Percentiles rank a stretch among this genome's conserved stretches.
These are phyloP conservation scores for Junco hyemalis DNA, from an alignment of 2,113 vertebrate species.

Conservation along the genomic window DNA sequence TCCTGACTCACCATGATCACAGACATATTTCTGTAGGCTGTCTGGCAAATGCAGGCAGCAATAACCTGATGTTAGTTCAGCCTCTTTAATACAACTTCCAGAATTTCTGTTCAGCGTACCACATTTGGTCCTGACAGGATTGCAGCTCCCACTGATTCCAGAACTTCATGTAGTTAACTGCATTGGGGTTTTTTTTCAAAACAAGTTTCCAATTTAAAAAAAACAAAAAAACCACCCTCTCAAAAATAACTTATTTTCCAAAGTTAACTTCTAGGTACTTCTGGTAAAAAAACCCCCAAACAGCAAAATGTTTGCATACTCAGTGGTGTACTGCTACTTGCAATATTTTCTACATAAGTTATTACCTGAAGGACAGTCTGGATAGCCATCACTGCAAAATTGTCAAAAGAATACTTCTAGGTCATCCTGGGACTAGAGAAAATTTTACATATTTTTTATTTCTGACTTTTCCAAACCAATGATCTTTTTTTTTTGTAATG, in stretches of 20 bases:
- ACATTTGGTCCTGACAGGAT: neutral
- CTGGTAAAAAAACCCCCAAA: rapidly evolving
- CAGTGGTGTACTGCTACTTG: neutral
- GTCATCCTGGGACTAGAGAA: neutral
- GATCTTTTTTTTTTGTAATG: neutral
- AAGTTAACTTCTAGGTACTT: neutral
- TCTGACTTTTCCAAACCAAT: neutral
- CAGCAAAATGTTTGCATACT: rapidly evolving
- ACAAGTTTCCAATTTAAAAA: neutral
- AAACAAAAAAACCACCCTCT: neutral
- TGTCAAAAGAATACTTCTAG: neutral
- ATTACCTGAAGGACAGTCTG: neutral
- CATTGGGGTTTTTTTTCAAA: neutral
- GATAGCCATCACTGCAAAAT: neutral
- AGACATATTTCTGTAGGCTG: neutral
- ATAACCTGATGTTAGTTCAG: neutral
- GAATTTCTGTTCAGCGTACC: neutral
- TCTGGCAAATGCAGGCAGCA: neutral
- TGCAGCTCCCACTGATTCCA: neutral
- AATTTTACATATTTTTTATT: neutral
- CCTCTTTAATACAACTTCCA: neutral
- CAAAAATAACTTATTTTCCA: neutral
- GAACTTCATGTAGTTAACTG: neutral
- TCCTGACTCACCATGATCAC: neutral
- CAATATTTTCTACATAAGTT: neutral